phyloP scores from a whole-genome alignment of 2,888 invertebrate species.

The Macroteleia sp. region DNA sequence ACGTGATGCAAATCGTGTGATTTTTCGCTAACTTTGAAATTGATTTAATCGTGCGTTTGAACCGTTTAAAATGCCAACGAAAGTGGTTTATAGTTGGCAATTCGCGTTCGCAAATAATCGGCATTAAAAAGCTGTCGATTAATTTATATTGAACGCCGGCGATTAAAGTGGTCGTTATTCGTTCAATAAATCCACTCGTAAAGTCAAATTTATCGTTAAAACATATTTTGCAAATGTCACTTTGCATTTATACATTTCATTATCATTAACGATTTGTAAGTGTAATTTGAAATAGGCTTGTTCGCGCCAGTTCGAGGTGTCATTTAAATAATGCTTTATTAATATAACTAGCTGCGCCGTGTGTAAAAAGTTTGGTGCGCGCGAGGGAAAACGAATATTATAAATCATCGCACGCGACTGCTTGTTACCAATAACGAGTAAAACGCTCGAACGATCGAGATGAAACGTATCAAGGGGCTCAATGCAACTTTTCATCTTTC shows the following conservation, averaged over 20 bases:
- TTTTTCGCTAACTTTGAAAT: slow-evolving; percentile 5
- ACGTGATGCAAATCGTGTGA: slow-evolving; percentile 21
- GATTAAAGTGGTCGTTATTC: slow-evolving; percentile 28
- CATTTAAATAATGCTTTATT: slow-evolving; percentile 41
- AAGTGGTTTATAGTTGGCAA: slow-evolving; percentile 30
- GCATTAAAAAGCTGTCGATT: slow-evolving; percentile 28
- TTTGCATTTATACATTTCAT: slow-evolving; percentile 37
- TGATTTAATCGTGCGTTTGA: slow-evolving; percentile 13
- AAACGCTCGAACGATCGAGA: slow-evolving; percentile 43
- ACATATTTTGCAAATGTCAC: slow-evolving; percentile 31
- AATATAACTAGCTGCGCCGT: slow-evolving; percentile 14
- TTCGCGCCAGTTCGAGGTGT: slow-evolving; percentile 22
- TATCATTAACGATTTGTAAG: slow-evolving; percentile 42
- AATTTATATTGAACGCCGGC: slow-evolving; percentile 27
- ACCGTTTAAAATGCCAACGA: not conserved
- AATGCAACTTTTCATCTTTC: slow-evolving; percentile 53
- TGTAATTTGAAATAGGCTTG: slow-evolving; percentile 29
- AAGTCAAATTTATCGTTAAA: slow-evolving; percentile 33
- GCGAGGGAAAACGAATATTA: slow-evolving; percentile 28
- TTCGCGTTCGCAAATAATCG: slow-evolving; percentile 12
- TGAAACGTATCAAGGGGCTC: slow-evolving; percentile 42
- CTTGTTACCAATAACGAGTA: slow-evolving; percentile 54
- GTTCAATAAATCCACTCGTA: slow-evolving; percentile 26
- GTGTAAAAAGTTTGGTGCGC: slow-evolving; percentile 9
- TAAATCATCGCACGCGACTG: slow-evolving; percentile 47